Conservation (phyloP, 2,113 vertebrate genomes). For the Muscicapa adusta region DNA sequence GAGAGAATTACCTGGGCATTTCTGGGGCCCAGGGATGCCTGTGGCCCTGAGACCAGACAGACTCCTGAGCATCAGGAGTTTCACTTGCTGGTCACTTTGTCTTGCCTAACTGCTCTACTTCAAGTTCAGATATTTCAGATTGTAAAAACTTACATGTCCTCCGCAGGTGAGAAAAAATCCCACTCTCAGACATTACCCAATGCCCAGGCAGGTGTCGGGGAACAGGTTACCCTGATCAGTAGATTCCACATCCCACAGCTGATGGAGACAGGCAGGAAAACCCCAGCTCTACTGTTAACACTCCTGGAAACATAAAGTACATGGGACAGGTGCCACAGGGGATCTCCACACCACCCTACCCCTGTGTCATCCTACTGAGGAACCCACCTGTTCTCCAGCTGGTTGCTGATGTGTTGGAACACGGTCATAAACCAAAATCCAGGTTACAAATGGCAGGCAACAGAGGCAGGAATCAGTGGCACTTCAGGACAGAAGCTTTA, state of each 20-base stretch:
- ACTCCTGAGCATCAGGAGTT: not conserved
- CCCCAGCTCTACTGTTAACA: not conserved
- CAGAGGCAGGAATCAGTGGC: not conserved
- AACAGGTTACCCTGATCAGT: not conserved
- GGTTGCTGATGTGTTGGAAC: not conserved
- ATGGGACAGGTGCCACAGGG: not conserved
- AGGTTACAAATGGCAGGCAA: not conserved
- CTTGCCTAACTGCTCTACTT: not conserved
- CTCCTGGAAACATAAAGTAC: not conserved
- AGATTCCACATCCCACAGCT: not conserved
- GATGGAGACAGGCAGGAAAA: not conserved
- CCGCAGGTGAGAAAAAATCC: not conserved
- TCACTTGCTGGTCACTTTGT: not conserved
- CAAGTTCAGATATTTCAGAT: not conserved
- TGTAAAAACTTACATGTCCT: not conserved
- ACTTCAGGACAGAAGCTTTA: not conserved
- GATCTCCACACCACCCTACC: fast-evolving
- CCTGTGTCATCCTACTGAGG: not conserved
- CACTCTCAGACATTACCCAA: not conserved
- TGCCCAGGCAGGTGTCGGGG: not conserved
- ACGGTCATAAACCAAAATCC: not conserved
- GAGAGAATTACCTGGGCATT: not conserved
- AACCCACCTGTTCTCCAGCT: not conserved
- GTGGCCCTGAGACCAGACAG: not conserved
- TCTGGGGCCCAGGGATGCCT: fast-evolving